A percentile compares a stretch with the other conserved stretches of the same genome.
These are phyloP conservation scores for Bucorvus abyssinicus DNA, from an alignment of 2,797 vertebrate species.

Conservation along the genomic window DNA sequence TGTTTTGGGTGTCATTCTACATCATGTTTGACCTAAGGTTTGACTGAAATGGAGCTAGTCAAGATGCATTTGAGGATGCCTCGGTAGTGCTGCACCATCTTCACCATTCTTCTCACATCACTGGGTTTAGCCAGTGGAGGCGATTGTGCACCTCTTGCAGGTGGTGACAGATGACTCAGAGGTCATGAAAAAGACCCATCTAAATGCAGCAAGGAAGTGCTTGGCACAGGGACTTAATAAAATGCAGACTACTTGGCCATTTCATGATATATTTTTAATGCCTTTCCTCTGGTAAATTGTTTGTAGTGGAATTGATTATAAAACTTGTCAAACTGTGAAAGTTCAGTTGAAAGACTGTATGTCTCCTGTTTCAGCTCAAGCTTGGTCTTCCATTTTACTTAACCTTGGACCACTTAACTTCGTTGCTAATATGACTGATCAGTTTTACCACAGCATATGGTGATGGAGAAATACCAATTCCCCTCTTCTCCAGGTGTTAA, in stretches of 20 bases:
- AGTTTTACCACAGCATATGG: not conserved
- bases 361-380: not conserved
- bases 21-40: not conserved
- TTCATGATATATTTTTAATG: not conserved
- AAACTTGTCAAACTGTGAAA: not conserved
- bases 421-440: not conserved
- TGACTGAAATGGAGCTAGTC: not conserved
- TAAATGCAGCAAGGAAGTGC: not conserved
- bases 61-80: not conserved
- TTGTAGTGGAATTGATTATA: not conserved
- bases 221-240: not conserved
- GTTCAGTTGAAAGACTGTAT: not conserved
- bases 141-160: not conserved
- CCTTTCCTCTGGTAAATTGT: not conserved
- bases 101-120: not conserved
- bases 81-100: not conserved
- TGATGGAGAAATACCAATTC: not conserved
- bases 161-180: not conserved
- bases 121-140: not conserved
- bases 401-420: not conserved
- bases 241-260: not conserved
- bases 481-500: not conserved
- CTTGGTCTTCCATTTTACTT: not conserved
- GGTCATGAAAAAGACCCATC: not conserved
- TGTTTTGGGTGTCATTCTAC: not conserved